Percentiles rank a stretch among this genome's conserved stretches.
These are phyloP conservation scores for Doryteuthis pealeii DNA, from an alignment of 1,140 invertebrate species.

Conservation along the genomic window DNA sequence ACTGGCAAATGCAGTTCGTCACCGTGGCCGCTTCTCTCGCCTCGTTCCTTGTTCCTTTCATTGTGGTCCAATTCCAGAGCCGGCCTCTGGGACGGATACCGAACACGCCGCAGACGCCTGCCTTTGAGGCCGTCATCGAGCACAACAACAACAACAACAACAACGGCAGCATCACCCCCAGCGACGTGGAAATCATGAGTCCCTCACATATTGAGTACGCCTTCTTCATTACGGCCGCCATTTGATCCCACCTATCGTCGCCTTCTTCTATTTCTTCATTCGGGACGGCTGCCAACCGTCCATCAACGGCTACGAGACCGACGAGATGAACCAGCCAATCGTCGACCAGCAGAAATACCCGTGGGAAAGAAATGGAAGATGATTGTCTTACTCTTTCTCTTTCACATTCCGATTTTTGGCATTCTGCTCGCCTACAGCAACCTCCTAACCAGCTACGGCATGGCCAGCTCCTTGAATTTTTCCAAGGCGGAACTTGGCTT, in stretches of 20 bases:
- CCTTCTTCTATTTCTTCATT: conserved; percentile 24
- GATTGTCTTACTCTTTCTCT: conserved; percentile 14
- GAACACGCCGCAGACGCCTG: background rate
- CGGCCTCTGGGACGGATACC: background rate
- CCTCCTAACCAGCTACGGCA: conserved; percentile 19
- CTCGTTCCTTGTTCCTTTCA: conserved; percentile 25
- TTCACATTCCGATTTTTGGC: conserved; percentile 23
- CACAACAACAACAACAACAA: background rate
- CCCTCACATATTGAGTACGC: conserved; percentile 12
- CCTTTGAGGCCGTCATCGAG: background rate
- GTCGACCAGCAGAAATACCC: background rate
- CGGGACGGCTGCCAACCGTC: background rate
- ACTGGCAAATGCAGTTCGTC: conserved; percentile 21
- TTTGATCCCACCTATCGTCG: conserved; percentile 18
- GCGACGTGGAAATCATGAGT: background rate
- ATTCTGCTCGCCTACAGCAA: conserved; percentile 19
- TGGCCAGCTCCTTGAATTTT: conserved; percentile 14
- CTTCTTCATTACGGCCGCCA: conserved; percentile 21
- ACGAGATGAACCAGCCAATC: background rate
- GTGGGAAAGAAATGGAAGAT: background rate
- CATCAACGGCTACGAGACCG: background rate
- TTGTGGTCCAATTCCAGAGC: conserved; percentile 22
- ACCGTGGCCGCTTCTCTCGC: conserved; percentile 14
- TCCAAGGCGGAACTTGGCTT: conserved; percentile 12
- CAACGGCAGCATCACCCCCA: background rate